Evolutionary conservation across 2,797 vertebrate species (phyloP), one percentile per base, ranked within the genome.

Genomic region (Gallinago nigripennis): DNA sequence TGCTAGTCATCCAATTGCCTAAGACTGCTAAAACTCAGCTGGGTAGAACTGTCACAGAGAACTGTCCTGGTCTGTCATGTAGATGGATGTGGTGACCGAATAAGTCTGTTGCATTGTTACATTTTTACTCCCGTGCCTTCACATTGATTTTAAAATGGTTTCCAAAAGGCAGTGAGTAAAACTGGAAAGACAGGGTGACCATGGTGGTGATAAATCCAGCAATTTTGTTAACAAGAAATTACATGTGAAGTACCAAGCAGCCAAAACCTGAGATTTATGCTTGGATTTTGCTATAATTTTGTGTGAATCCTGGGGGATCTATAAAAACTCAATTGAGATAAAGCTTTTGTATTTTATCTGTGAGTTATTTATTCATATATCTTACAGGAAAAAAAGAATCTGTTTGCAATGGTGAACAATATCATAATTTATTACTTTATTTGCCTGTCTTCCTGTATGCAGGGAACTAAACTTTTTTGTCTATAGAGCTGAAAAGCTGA

Each of bases 261-360:
- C 39, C 70, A 90, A 79, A 89, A 66, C 7, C 13, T 86, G 16
- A 60, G 79, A 84, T 90, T 88, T 84, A n/a, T 48, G 30, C 15
- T 57, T 43, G 15, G 41, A 25, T 30, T 93, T 90, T 90, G 27
- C 58, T 89, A 21, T 84, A 41, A 91, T 91, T 91, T 95, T 92
- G 53, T 60, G 63, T 53, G 24, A 79, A 64, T 89, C 43, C 61
- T 63, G 30, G 60, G 13, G 8, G 45, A 9, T 87, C 23, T 63
- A 3, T 60, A 71, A 81, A 93, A 72, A 27, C 12, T 9, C 12
- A 39, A 6, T 16, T 64, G 43, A 66, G 25, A 77, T 33, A 37
- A 83, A 35, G 9, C 20, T 37, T 81, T 80, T 17, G 6, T 53
- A 41, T 80, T 87, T 80, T 57, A 27, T 51, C 61, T 28, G 3